These are phyloP conservation scores for Phrynosoma platyrhinos DNA, from an alignment of 2,113 vertebrate species.

Conservation along the genomic window DNA sequence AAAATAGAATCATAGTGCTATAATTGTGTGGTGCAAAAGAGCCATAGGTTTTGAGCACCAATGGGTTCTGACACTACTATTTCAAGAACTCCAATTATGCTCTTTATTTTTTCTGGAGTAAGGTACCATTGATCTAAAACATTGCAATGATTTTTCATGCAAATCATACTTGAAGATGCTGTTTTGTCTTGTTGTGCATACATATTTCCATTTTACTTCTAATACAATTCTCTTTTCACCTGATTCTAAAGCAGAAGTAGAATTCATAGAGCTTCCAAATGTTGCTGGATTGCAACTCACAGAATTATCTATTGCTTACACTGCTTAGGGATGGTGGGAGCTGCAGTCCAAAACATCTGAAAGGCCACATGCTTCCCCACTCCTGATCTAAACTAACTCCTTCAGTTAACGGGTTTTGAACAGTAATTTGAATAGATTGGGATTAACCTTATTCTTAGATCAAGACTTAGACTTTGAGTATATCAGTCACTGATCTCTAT, in stretches of 20 bases:
- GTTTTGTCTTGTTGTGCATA: background rate
- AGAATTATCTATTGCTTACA: no score
- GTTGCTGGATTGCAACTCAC: no score
- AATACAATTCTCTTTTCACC: background rate
- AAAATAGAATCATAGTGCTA: no score
- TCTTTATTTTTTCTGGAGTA: no score
- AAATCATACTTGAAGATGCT: background rate
- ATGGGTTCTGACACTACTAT: no score
- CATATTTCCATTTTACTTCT: background rate
- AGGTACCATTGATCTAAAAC: background rate
- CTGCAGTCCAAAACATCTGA: no score
- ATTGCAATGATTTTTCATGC: background rate
- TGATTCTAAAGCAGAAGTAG: background rate
- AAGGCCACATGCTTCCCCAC: no score
- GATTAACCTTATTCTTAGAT: background rate
- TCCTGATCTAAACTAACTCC: background rate
- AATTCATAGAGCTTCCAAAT: no score
- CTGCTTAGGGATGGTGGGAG: no score
- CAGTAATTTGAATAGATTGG: background rate
- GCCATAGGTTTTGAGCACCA: no score
- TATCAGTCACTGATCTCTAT: background rate
- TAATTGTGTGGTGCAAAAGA: no score
- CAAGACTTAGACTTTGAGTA: background rate
- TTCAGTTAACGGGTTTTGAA: background rate
- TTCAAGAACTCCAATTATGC: no score